These are phyloP conservation scores for Venustaconcha ellipsiformis DNA, from an alignment of 1,140 invertebrate genomes.

Conservation along the genomic window DNA sequence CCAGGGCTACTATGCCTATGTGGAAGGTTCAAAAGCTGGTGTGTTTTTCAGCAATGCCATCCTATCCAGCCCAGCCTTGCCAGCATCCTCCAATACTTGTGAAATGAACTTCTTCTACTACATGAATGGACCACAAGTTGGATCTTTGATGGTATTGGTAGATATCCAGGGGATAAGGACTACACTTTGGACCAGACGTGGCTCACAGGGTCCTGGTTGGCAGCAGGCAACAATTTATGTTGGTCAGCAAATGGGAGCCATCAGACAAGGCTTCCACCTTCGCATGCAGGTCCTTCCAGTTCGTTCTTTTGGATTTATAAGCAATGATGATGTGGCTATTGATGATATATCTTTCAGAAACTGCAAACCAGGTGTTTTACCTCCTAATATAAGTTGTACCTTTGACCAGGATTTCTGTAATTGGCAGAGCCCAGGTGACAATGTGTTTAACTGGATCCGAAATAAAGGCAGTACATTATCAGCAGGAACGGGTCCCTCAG, in stretches of 20 bases:
- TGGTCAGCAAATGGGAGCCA: constrained; percentile 39
- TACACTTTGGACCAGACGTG: constrained; percentile 21
- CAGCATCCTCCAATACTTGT: constrained; percentile 47
- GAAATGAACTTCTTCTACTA: constrained; percentile 77
- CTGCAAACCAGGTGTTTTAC: constrained; percentile 41
- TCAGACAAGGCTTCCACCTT: constrained; percentile 29
- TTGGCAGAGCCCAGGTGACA: constrained; percentile 57
- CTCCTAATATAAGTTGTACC: constrained; percentile 41
- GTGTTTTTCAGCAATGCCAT: constrained; percentile 50
- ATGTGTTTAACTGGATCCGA: constrained; percentile 56
- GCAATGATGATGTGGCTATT: constrained; percentile 46
- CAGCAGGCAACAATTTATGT: constrained; percentile 43
- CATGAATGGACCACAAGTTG: constrained; percentile 75
- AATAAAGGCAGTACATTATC: constrained; percentile 40
- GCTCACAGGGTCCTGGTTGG: constrained; percentile 39
- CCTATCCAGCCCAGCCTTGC: constrained; percentile 55
- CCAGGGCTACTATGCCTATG: constrained; percentile 55
- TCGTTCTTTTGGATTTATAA: constrained; percentile 31
- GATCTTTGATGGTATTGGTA: constrained; percentile 38
- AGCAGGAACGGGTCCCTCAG: constrained; percentile 46
- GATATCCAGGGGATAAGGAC: constrained; percentile 38
- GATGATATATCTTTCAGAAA: constrained; percentile 59
- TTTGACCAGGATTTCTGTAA: constrained; percentile 53
- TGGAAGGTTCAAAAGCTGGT: constrained; percentile 47
- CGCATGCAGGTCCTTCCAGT: constrained; percentile 37